Conservation (phyloP, 2,888 invertebrate genomes). For the Dyspetes luteomarginatus region DNA sequence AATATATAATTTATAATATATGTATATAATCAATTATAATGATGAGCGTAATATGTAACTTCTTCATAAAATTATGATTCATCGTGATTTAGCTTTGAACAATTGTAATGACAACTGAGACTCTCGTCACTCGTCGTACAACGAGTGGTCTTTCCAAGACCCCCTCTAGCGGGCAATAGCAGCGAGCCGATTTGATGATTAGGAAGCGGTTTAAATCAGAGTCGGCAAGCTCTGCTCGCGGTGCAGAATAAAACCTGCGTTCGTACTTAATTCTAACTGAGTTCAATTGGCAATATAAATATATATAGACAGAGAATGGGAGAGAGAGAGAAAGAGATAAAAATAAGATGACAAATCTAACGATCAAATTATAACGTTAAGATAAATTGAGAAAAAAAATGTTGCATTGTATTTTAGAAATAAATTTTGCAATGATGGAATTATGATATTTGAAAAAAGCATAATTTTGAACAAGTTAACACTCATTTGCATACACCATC, state of each 20-base stretch:
- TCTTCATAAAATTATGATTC: slow-evolving; percentile 11
- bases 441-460: background rate
- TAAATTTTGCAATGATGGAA: background rate
- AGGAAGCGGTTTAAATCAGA: slow-evolving; percentile 58
- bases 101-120: slow-evolving; percentile 37
- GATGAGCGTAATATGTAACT: background rate
- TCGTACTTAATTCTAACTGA: slow-evolving; percentile 48
- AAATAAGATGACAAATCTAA: background rate
- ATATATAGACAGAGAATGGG: background rate
- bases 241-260: slow-evolving; percentile 22
- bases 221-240: slow-evolving; percentile 37
- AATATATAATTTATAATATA: background rate
- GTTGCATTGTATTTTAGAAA: background rate
- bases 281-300: slow-evolving; percentile 43
- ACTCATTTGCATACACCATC: background rate
- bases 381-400: background rate
- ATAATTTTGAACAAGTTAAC: background rate
- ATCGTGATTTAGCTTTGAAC: slow-evolving; percentile 25
- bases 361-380: background rate
- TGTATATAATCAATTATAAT: too few species aligned
- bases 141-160: slow-evolving; percentile 35
- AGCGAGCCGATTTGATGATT: slow-evolving; percentile 56
- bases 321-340: background rate
- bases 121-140: background rate
- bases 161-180: slow-evolving; percentile 6